These are phyloP conservation scores for Scaptomyza graminum DNA, from an alignment of 1,140 invertebrate species.

Conservation along the genomic window DNA sequence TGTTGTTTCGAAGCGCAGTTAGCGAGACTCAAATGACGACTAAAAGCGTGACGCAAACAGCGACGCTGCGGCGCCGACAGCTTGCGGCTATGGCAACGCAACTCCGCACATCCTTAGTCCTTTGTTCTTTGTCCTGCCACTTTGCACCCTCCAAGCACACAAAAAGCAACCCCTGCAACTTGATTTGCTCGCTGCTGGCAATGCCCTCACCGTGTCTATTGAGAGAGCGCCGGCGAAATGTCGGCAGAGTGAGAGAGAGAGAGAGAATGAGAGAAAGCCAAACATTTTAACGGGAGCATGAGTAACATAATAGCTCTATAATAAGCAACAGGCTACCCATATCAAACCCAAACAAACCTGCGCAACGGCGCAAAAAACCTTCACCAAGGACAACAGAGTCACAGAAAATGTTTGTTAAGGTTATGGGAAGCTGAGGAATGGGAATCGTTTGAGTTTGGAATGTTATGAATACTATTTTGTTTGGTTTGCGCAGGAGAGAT, in stretches of 20 bases:
- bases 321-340: slow-evolving; percentile 65
- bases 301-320: slow-evolving; percentile 39
- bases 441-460: slow-evolving; percentile 7
- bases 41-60: slow-evolving; percentile 67
- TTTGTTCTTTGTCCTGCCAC: slow-evolving; percentile 56
- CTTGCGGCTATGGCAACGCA: slow-evolving; percentile 67
- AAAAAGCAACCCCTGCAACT: slow-evolving; percentile 39
- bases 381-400: slow-evolving; percentile 36
- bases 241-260: background rate
- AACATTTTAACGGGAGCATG: slow-evolving; percentile 20
- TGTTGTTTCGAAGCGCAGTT: slow-evolving; percentile 61
- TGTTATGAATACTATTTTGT: no score
- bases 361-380: slow-evolving; percentile 32
- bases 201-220: slow-evolving; percentile 22
- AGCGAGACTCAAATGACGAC: slow-evolving; percentile 62
- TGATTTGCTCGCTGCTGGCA: slow-evolving; percentile 50
- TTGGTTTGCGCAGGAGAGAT: background rate
- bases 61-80: slow-evolving; percentile 63
- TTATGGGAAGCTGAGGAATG: slow-evolving; percentile 28
- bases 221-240: background rate
- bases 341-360: slow-evolving; percentile 67
- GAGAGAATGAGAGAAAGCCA: background rate
- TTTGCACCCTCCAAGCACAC: slow-evolving; percentile 33
- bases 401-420: slow-evolving; percentile 38
- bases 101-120: slow-evolving; percentile 63